Percentiles rank a stretch among this genome's conserved stretches.
phyloP scores from a whole-genome alignment of 2,797 vertebrate species.

The Crenuchus spilurus region DNA sequence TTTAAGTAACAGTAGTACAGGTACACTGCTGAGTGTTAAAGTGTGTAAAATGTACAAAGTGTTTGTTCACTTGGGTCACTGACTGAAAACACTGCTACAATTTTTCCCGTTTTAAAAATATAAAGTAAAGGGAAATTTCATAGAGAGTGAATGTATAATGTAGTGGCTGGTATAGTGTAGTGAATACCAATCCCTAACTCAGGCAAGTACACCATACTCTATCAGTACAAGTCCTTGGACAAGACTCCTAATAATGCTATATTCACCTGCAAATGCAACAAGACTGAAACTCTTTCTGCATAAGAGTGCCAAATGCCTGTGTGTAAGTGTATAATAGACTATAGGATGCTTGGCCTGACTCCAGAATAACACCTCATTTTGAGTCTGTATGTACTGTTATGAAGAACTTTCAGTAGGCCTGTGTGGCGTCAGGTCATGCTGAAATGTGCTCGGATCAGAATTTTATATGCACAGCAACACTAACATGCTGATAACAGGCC shows the following conservation, averaged over 20 bases:
- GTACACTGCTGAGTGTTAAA: not conserved
- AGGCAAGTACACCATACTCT: no score
- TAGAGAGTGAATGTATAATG: no score
- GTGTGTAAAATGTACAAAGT: not conserved
- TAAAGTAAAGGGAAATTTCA: not conserved
- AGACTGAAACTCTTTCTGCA: no score
- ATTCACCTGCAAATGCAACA: no score
- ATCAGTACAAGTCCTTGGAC: no score
- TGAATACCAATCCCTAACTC: no score
- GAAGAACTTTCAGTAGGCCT: slow-evolving; percentile 24
- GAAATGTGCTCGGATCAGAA: slow-evolving; percentile 55
- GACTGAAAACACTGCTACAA: not conserved
- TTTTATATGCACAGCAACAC: slow-evolving; percentile 37
- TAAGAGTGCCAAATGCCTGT: not conserved
- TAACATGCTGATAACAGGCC: slow-evolving; percentile 48
- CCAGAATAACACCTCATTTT: not conserved
- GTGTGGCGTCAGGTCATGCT: not conserved
- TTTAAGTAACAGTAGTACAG: not conserved
- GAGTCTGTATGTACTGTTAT: slow-evolving; percentile 16
- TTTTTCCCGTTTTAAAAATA: not conserved
- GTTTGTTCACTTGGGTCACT: no score
- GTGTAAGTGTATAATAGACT: not conserved
- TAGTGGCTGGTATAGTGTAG: no score
- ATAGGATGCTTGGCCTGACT: not conserved
- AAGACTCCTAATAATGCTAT: no score